Percentiles rank a stretch among this genome's conserved stretches.
Conservation (phyloP, 2,113 vertebrate species). For the Barbus barbus region DNA sequence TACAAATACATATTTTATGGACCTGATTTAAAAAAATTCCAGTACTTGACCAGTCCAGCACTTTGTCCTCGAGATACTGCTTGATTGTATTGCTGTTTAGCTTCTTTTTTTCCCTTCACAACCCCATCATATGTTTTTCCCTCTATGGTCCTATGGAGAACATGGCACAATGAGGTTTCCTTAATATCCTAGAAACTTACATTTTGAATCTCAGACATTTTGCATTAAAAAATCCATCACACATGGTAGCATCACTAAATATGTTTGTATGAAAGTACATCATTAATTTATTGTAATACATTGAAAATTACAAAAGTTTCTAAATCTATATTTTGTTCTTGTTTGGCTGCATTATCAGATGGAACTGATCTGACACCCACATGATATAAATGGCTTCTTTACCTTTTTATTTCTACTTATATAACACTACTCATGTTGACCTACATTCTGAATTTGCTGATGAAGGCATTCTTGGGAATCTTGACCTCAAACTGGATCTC, state of each 20-base stretch:
- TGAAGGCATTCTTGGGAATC: slow-evolving; percentile 94
- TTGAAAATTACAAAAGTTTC: neutral
- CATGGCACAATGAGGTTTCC: neutral
- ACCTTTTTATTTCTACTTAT: neutral
- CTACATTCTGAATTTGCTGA: slow-evolving; percentile 92
- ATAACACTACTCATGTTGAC: slow-evolving; percentile 55
- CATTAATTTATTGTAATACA: too few species aligned
- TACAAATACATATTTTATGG: neutral
- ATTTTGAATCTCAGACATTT: too few species aligned
- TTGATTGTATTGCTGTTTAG: slow-evolving; percentile 84
- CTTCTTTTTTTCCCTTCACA: slow-evolving; percentile 87
- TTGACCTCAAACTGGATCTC: slow-evolving; percentile 88
- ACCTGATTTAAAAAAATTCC: neutral
- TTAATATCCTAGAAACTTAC: neutral
- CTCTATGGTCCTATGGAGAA: slow-evolving; percentile 79
- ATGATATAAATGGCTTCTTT: neutral
- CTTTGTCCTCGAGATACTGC: slow-evolving; percentile 88
- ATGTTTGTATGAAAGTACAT: neutral
- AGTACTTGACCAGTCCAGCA: slow-evolving; percentile 89
- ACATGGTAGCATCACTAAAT: neutral
- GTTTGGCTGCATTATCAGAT: neutral
- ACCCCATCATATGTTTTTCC: slow-evolving; percentile 81
- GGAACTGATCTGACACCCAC: neutral
- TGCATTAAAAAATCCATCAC: neutral
- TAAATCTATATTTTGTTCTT: neutral